Evolutionary conservation across 35 echinoderm and acorn worm species (phyloP).

Genomic region (Ophiothrix spiculata): DNA sequence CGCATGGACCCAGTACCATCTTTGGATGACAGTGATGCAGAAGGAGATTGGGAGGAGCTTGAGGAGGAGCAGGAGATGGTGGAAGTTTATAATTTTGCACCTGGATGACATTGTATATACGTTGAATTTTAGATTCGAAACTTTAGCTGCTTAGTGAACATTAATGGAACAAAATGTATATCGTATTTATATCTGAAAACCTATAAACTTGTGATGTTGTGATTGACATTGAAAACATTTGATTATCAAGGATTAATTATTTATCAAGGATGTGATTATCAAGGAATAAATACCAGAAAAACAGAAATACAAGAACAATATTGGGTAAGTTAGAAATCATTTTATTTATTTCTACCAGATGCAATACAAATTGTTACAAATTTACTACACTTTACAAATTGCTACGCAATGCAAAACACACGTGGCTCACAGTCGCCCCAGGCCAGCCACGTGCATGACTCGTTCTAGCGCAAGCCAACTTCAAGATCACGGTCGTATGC

Average conservation of each 20-base stretch:
- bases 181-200: background rate
- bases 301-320: background rate
- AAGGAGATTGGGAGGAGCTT: background rate
- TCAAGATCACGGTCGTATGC: background rate
- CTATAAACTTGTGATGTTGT: background rate
- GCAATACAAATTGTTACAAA: background rate
- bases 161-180: background rate
- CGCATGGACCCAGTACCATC: slow-evolving; percentile 14
- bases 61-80: background rate
- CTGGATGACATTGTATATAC: background rate
- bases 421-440: background rate
- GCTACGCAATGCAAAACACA: background rate
- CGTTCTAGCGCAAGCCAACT: background rate
- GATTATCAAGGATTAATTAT: background rate
- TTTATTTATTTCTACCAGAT: background rate
- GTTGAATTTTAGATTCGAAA: background rate
- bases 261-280: background rate
- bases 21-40: slow-evolving; percentile 32
- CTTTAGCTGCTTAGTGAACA: background rate
- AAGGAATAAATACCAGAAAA: background rate
- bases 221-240: background rate
- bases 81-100: background rate
- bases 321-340: background rate
- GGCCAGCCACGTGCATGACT: background rate
- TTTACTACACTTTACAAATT: background rate